Evolutionary conservation across 2,797 vertebrate species (phyloP).

Genomic region (Thamnophis elegans): DNA sequence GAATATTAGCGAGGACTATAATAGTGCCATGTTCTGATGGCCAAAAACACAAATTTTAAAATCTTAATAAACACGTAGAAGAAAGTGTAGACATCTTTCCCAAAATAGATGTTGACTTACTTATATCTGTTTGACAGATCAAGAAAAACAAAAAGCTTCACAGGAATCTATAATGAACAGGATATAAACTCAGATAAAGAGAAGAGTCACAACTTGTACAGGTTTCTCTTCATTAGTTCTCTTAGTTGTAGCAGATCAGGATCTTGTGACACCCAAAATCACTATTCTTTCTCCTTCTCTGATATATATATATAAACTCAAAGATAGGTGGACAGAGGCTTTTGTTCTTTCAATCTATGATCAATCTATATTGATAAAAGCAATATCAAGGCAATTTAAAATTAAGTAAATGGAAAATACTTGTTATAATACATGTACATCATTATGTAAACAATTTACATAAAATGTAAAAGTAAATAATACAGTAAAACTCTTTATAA

Average conservation of each 20-base stretch:
- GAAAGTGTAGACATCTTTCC: not conserved
- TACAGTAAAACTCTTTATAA: no score
- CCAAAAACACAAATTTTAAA: not conserved
- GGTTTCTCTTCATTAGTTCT: not conserved
- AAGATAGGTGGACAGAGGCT: not conserved
- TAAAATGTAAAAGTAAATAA: no score
- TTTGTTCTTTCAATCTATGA: not conserved
- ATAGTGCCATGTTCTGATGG: rapidly evolving
- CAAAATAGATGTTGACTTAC: not conserved
- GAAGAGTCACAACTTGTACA: not conserved
- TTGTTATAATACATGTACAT: no score
- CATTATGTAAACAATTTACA: no score
- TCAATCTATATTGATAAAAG: not conserved
- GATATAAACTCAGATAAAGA: not conserved
- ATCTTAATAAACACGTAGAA: not conserved
- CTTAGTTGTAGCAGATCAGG: not conserved
- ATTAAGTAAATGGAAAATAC: not conserved
- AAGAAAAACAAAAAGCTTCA: not conserved
- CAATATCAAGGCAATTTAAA: not conserved
- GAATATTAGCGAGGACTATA: not conserved
- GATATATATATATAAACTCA: not conserved
- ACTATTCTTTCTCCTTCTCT: not conserved
- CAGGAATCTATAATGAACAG: not conserved
- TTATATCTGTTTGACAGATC: not conserved
- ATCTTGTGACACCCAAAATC: no score